Base-by-base conservation (phyloP, 2,113 vertebrate species). In the Hydropotes inermis region DNA sequence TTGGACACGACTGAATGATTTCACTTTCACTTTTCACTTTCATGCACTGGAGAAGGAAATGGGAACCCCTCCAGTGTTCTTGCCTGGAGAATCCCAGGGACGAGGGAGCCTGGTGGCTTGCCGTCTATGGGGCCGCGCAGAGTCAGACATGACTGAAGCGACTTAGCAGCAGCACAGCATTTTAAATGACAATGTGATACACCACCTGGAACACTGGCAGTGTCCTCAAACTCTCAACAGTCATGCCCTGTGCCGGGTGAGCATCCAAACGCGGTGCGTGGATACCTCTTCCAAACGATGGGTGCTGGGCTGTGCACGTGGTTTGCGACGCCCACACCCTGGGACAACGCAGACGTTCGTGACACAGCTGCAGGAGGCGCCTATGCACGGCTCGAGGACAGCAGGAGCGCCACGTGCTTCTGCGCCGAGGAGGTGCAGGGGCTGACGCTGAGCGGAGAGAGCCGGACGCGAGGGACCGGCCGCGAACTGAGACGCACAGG, bases 341-440 rank as follows among this genome's bases (percentile, higher is more conserved):
- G 88, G 28, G n/a, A 83, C 6, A 36, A 25, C 28, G 16, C 57
- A 55, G 0, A 36, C 19, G 15, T 27, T 61, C 36, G 36, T 13
- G 36, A 3, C 3, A 27, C 2, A 45, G 57, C 85, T 10, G 19
- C 4, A 39, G 57, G n/a, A 70, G 21, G 36, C 52, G 52, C 16
- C 3, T 21, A 15, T 9, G 12, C 3, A 1, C 2, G 10, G 36
- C 36, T 3, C 0, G 64, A n/a, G 39, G 43, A 33, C 64, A 45
- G 54, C 7, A 45, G 2, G 25, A 30, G 36, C 11, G 58, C 52
- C 50, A 0, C 3, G 4, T 1, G 2, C 33, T 3, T 64, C 39
- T 19, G 21, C 21, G 39, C 23, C 15, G 19, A 4, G 15, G 50
- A 21, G 58, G 16, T 30, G 19, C 36, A 27, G 81, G 43, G 89